These are phyloP conservation scores for Gordius sp. DNA, from an alignment of 2,888 invertebrate genomes.

Conservation along the genomic window DNA sequence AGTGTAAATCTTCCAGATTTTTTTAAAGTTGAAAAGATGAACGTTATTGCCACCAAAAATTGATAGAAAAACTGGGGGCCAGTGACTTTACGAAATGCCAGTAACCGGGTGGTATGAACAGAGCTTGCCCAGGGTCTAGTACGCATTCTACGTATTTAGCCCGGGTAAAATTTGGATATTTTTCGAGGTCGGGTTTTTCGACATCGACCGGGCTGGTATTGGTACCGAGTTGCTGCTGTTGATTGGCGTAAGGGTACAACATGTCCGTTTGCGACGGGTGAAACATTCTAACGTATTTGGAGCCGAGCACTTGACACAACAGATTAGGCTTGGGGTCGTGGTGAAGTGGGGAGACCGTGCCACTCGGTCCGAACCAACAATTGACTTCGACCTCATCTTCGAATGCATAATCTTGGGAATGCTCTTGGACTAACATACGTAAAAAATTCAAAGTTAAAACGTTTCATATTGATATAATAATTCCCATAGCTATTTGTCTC, in stretches of 20 bases:
- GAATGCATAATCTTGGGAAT: no score
- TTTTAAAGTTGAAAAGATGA: no score
- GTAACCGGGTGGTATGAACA: constrained; percentile 77
- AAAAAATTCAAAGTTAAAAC: no score
- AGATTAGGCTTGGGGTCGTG: constrained; percentile 76
- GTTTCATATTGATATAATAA: no score
- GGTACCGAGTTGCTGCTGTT: constrained; percentile 36
- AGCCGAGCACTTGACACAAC: constrained; percentile 53
- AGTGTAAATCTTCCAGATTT: no score
- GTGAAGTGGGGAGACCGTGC: constrained; percentile 77
- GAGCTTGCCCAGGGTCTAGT: constrained; percentile 54
- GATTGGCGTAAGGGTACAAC: constrained; percentile 50
- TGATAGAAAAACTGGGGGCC: constrained; percentile 68
- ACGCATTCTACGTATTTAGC: constrained; percentile 38
- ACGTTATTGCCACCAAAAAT: constrained; percentile 54
- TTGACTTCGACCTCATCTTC: constrained; percentile 46
- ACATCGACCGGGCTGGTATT: constrained; percentile 80
- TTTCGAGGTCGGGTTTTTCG: constrained; percentile 41
- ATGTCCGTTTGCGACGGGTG: constrained; percentile 40
- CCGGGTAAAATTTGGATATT: constrained; percentile 41
- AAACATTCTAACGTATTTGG: constrained; percentile 60
- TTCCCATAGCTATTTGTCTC: no score
- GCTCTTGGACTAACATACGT: no score
- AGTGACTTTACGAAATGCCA: constrained; percentile 84
- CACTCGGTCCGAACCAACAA: constrained; percentile 81